Evolutionary conservation across 2,797 vertebrate species (phyloP), one percentile per base, ranked within the genome.

Genomic region (Muscicapa striata): DNA sequence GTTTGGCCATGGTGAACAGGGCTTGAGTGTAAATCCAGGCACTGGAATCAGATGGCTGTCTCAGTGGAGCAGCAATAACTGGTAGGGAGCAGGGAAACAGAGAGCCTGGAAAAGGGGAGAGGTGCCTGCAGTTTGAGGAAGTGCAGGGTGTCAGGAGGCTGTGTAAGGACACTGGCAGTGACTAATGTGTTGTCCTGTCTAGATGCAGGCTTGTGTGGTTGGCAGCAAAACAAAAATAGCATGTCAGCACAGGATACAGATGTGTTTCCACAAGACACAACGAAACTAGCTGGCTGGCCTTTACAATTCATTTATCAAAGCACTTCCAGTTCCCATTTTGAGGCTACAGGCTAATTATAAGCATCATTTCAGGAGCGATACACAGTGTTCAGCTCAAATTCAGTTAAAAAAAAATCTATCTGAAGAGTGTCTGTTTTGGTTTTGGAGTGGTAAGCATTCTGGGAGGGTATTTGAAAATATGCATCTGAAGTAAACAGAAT

Each of bases 171-270:
- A 63, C 73, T 63, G 40, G 40, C 3, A 19, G 8, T 92, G 92
- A 92, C 73, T 95, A 61, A 87, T 55, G 1, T 38, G 69, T 88
- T 90, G 94, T 89, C 45, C 55, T 90, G 57, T 89, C 72, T 68
- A 40, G 64, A 87, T 83, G 74, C 93, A 92, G 78, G 67, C 51
- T 78, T 38, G 19, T 46, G 89, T 84, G 83, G 66, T 91, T 93
- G 81, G 77, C 94, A 96, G 79, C 75, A 90, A 85, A 94, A 79
- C 87, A 94, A 92, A 90, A 96, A 95, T 34, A 84, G 66, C 84
- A 8, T 93, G 96, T 95, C 90, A 96, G 78, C 90, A 96, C 58
- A 77, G 96, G 95, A 95, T 95, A 85, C 94, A 97, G 94, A 95
- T 95, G 88, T 94, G 61, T 75, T 97, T 96, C 94, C 94, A 92